These are phyloP conservation scores for Larimichthys crocea DNA, from an alignment of 2,113 vertebrate species.

Conservation along the genomic window DNA sequence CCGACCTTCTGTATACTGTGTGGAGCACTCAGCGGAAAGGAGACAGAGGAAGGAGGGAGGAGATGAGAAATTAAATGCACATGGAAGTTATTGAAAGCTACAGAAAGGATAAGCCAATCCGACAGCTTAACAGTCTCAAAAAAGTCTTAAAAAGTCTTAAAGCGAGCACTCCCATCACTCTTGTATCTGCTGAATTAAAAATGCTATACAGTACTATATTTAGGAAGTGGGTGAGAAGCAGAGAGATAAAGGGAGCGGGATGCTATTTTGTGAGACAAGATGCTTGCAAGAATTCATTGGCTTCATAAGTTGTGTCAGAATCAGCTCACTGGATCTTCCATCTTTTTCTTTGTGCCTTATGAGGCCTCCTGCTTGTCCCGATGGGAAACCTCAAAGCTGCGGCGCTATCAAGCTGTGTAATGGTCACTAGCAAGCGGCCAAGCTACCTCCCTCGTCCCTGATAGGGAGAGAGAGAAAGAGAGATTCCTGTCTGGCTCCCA, in stretches of 20 bases:
- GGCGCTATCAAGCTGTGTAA: conserved; percentile 51
- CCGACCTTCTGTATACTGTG: conserved; percentile 69
- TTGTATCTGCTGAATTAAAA: conserved; percentile 40
- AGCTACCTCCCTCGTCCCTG: conserved; percentile 39
- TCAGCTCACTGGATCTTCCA: conserved; percentile 22
- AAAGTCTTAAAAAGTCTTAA: conserved; percentile 57
- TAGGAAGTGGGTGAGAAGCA: conserved; percentile 27
- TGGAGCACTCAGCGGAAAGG: conserved; percentile 69
- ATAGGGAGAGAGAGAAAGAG: conserved; percentile 43
- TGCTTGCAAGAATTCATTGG: conserved; percentile 38
- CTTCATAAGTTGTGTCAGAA: conserved; percentile 34
- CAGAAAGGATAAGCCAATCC: conserved; percentile 46
- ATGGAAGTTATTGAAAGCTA: conserved; percentile 69
- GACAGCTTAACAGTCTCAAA: conserved; percentile 49
- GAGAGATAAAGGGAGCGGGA: conserved; percentile 25
- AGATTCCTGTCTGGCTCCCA: conserved; percentile 83
- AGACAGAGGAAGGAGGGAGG: conserved; percentile 64
- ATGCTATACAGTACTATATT: conserved; percentile 45
- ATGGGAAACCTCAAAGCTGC: conserved; percentile 56
- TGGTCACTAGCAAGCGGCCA: conserved; percentile 39
- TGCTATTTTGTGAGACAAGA: conserved; percentile 39
- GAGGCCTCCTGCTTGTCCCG: conserved; percentile 29
- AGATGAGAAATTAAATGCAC: conserved; percentile 76
- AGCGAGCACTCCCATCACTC: conserved; percentile 46
- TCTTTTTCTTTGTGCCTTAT: conserved; percentile 17